These are phyloP conservation scores for Aplodontia rufa DNA, from an alignment of 2,113 vertebrate genomes.

Conservation along the genomic window DNA sequence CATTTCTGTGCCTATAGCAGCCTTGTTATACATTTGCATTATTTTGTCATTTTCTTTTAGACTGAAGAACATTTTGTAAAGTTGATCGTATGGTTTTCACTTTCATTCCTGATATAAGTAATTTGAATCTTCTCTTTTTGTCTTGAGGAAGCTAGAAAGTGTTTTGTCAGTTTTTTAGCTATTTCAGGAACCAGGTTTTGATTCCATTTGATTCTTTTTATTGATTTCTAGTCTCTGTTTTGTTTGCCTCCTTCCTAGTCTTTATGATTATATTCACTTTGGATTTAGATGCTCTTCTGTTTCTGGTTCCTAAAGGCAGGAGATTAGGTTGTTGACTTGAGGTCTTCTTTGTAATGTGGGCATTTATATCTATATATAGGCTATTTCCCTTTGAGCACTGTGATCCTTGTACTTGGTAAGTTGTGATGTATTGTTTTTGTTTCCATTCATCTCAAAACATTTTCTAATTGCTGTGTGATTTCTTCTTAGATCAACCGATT, in stretches of 20 bases:
- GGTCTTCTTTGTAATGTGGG: not conserved
- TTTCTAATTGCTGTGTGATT: not conserved
- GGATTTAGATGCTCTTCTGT: not conserved
- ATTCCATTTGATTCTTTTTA: not conserved
- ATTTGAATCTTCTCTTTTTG: not conserved
- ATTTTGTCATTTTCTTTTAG: not conserved
- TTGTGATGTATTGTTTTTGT: not conserved
- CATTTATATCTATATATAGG: not conserved
- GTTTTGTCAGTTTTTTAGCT: not conserved
- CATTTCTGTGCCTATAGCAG: not conserved
- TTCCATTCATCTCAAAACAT: not conserved
- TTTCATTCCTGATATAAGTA: not conserved
- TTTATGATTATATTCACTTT: not conserved
- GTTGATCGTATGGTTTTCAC: not conserved
- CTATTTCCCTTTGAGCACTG: not conserved
- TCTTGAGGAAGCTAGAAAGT: not conserved
- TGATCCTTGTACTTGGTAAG: not conserved
- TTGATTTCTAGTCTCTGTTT: not conserved
- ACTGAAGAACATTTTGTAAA: not conserved
- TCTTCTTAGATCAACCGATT: not conserved
- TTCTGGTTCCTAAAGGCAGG: not conserved
- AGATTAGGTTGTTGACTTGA: not conserved
- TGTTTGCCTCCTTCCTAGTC: not conserved
- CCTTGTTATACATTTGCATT: not conserved
- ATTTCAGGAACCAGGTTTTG: not conserved